Evolutionary conservation across 1,140 invertebrate genomes (phyloP).

Genomic region (Copidosoma floridanum): DNA sequence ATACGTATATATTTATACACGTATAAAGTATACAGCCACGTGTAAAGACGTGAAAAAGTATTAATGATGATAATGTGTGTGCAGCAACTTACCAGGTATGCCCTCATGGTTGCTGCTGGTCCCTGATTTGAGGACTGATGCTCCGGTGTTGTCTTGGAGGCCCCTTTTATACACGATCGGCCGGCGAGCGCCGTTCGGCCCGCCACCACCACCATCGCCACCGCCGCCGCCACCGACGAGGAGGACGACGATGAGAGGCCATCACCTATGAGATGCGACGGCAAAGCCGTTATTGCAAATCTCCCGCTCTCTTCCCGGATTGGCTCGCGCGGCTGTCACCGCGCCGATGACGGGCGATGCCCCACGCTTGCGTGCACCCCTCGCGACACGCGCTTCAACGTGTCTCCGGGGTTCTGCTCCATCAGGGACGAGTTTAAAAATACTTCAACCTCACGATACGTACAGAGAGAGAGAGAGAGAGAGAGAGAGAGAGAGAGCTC

Average conservation of each 20-base stretch:
- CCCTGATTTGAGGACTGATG: conserved; percentile 59
- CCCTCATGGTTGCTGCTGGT: conserved; percentile 56
- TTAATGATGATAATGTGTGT: conserved; percentile 7
- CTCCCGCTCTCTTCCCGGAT: conserved; percentile 34
- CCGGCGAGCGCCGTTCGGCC: conserved; percentile 47
- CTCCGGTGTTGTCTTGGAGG: conserved; percentile 49
- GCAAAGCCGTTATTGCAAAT: conserved; percentile 47
- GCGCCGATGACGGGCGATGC: too few relatives aligned
- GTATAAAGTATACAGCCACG: background rate
- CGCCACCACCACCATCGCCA: conserved; percentile 44
- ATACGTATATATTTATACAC: background rate
- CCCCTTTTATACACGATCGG: conserved; percentile 51
- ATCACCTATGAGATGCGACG: conserved; percentile 54
- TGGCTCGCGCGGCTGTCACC: conserved; percentile 28
- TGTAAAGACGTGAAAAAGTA: conserved; percentile 12
- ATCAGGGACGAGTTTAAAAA: too few relatives aligned
- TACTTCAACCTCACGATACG: too few relatives aligned
- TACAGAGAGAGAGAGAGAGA: too few relatives aligned
- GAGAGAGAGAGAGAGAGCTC: too few relatives aligned
- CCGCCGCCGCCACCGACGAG: too few relatives aligned
- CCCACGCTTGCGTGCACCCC: too few relatives aligned
- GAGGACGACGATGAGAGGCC: conserved; percentile 41
- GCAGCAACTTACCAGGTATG: conserved; percentile 55
- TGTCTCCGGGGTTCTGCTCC: too few relatives aligned
- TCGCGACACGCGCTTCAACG: too few relatives aligned